Evolutionary conservation across 2,888 invertebrate genomes (phyloP), one percentile per base, ranked within the genome.

Genomic region (Chrysina gloriosa): DNA sequence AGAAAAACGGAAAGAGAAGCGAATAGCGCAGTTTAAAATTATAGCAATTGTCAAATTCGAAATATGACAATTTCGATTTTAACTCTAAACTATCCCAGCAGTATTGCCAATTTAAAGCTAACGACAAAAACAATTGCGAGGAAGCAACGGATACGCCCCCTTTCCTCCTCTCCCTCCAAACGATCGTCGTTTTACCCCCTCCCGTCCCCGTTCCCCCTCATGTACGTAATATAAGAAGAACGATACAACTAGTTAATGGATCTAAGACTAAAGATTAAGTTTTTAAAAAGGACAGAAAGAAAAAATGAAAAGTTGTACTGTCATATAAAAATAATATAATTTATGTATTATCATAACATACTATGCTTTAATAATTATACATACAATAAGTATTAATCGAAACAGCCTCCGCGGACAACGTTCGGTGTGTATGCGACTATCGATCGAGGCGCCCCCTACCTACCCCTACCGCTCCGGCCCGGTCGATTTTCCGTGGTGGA

Each of bases 261-360:
- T n/a, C n/a, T n/a, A n/a, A n/a, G n/a, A 39, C 11, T 14, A n/a
- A n/a, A 36, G 9, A 11, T 39, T 39, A 39, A 39, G 39, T 39
- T 39, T 39, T 16, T 14, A 7, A 45, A 9, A 45, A 19, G 45
- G 4, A 39, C 27, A 39, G 42, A 58, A 25, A 25, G 6, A 16
- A 11, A 58, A 29, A 31, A 19, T 52, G 16, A 52, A 42, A 61
- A 27, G 16, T 61, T 61, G 45, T 61, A 61, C 58, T 61, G 58
- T 61, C 58, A 61, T 61, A 61, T 42, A 42, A 61, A 61, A 61
- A 42, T 61, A 61, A 61, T 61, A 61, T 42, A 42, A 52, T 42
- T 25, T 58, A 25, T 58, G 4, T 61, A 42, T 61, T 42, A 61
- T 27, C 23, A 25, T 23, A 23, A n/a, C 23, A 58, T 29, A 45